Base-by-base conservation (phyloP, 2,113 vertebrate species). In the Nothocercus nigrocapillus region DNA sequence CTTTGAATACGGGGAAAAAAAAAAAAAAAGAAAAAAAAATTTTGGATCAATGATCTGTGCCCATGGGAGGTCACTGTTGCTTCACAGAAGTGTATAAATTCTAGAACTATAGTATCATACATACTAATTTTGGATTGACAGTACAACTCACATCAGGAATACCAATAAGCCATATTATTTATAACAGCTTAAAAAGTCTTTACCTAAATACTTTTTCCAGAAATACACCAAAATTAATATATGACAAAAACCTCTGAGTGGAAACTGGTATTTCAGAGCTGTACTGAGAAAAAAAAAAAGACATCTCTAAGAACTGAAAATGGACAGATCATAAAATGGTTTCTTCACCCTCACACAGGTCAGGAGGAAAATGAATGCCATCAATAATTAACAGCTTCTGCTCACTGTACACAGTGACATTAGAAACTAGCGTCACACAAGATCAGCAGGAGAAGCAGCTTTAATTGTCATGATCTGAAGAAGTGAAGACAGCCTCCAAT, bases 11-110 rank as follows among this genome's bases (percentile, higher is more conserved):
- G 36, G 8, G 7, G 8, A 36, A 36, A 36, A 36, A 36, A 36
- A 36, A 36, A 36, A 36, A 36, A 36, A 2, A 7, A 11, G 11
- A 17, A 20, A 13, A 12, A 32, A n/a, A 34, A 36, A 0, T 0
- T 49, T 1, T 49, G 1, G 42, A 28, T 16, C 17, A 58, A 62
- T 69, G 32, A 3, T 5, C 40, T 28, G 27, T 42, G 81, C 74
- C 96, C 96, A 85, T 15, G 72, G 27, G 96, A 91, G 93, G 96
- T 95, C 96, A 92, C 91, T 95, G 82, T 97, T 97, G 95, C 87
- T 69, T 59, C 86, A 89, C 1, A 32, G 42, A 83, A 38, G 0
- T 32, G 54, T 56, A 53, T 27, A 51, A 25, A 10, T 72, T 36
- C 8, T 28, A 72, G 13, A 25, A 20, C 24, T 40, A 53, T 3